phyloP scores from a whole-genome alignment of 2,888 invertebrate species.

The Temnothorax unifasciatus region DNA sequence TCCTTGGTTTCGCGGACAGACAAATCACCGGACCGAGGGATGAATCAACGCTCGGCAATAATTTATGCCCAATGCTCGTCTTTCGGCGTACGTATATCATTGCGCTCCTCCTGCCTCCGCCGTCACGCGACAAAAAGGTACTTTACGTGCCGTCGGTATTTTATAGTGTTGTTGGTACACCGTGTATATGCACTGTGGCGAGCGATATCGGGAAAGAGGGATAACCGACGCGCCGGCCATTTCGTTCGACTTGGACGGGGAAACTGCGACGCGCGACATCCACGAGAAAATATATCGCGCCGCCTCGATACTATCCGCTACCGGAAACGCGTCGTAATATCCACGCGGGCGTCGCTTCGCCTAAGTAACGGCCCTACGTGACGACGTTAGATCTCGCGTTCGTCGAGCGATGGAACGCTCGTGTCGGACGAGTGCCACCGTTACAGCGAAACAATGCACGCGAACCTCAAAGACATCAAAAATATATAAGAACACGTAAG shows the following conservation, averaged over 20 bases:
- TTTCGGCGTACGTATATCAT: neutral
- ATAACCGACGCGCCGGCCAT: constrained; percentile 41
- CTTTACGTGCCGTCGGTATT: constrained; percentile 20
- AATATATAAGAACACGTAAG: neutral
- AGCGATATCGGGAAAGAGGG: constrained; percentile 29
- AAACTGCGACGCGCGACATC: constrained; percentile 58
- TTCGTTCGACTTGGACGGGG: constrained; percentile 42
- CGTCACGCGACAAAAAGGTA: constrained; percentile 14
- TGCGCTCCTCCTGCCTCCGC: neutral
- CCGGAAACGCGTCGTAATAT: constrained; percentile 52
- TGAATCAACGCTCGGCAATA: constrained; percentile 35
- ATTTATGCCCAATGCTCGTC: constrained; percentile 38
- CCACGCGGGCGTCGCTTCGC: constrained; percentile 43
- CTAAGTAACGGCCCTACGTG: constrained; percentile 50
- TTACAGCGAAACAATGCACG: neutral
- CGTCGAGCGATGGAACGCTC: constrained; percentile 7
- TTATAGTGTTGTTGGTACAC: constrained; percentile 43
- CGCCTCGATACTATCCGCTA: constrained; percentile 22
- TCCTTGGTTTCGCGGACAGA: constrained; percentile 19
- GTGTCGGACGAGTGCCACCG: neutral
- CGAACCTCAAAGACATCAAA: neutral
- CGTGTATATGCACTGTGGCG: constrained; percentile 40
- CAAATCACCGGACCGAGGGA: constrained; percentile 31
- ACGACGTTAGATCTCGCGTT: constrained; percentile 24
- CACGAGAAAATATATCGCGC: constrained; percentile 50